phyloP scores from a whole-genome alignment of 2,888 invertebrate species.

The Rhagonycha fulva region DNA sequence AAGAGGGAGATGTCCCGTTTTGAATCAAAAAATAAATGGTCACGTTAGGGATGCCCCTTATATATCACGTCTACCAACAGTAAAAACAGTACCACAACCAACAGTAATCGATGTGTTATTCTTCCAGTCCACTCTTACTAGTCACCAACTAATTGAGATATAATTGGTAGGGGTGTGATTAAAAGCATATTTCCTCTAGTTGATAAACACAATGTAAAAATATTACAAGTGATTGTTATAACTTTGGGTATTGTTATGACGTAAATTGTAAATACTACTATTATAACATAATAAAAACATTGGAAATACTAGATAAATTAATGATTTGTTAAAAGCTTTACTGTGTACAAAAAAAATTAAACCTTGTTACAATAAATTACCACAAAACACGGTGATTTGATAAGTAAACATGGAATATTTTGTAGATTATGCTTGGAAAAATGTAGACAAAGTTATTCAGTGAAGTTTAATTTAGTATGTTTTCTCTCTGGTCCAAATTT shows the following conservation, averaged over 20 bases:
- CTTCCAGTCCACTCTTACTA: too few relatives aligned
- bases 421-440: background rate
- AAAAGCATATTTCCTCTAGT: too few relatives aligned
- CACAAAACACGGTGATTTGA: background rate
- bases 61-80: too few relatives aligned
- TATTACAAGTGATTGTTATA: background rate
- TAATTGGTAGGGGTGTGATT: too few relatives aligned
- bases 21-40: too few relatives aligned
- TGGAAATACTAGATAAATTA: background rate
- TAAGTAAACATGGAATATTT: background rate
- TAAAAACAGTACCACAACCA: too few relatives aligned
- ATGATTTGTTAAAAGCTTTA: background rate
- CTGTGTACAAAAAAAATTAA: background rate
- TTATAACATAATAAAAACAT: background rate
- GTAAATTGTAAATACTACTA: background rate
- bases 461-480: too few relatives aligned
- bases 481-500: background rate
- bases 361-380: background rate
- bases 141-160: too few relatives aligned
- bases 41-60: too few relatives aligned
- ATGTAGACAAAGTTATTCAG: background rate
- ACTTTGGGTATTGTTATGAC: background rate
- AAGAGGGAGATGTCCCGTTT: too few relatives aligned
- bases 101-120: too few relatives aligned
- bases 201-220: background rate